Conservation (phyloP, 2,888 invertebrate species). For the Conistra vaccinii region DNA sequence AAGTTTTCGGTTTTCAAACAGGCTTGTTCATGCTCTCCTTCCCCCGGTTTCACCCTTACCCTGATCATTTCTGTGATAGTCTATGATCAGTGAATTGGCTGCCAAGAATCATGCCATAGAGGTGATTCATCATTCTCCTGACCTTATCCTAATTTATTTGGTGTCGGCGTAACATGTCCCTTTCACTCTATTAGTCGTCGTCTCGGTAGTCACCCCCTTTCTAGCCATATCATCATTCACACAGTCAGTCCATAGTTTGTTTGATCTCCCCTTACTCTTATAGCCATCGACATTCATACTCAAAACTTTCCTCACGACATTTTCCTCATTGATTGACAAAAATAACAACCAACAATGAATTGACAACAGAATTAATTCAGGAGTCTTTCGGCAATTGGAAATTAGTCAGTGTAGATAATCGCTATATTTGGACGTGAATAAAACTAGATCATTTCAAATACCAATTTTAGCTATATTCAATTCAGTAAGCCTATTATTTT, state of each 20-base stretch:
- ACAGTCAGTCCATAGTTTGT: no score
- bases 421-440: neutral
- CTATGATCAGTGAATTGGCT: neutral
- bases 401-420: neutral
- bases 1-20: neutral
- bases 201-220: no score
- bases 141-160: no score
- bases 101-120: neutral
- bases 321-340: neutral
- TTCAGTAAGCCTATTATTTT: neutral
- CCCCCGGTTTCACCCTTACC: neutral
- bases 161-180: no score
- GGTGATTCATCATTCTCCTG: no score
- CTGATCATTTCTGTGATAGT: neutral
- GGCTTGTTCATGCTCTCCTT: conserved; percentile 1
- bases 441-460: no score
- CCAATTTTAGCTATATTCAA: neutral
- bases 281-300: no score
- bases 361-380: neutral
- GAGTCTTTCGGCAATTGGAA: neutral
- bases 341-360: neutral
- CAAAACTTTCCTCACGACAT: no score
- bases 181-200: no score
- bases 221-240: no score
- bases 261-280: no score